Evolutionary conservation across 2,888 invertebrate genomes (phyloP).

Genomic region (Cerceris ruficornis): DNA sequence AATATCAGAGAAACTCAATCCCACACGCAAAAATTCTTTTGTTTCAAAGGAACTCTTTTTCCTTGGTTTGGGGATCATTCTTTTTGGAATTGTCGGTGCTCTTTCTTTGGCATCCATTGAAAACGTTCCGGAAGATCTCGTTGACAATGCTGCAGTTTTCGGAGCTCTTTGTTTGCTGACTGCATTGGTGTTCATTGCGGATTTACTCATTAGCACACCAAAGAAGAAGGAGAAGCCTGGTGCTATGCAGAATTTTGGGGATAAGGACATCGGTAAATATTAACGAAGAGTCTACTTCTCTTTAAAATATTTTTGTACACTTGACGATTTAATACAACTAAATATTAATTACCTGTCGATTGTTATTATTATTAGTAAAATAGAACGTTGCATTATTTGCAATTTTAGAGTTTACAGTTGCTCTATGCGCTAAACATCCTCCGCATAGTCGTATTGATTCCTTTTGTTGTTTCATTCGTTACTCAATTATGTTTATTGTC

Average conservation of each 20-base stretch:
- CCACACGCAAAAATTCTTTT: not conserved
- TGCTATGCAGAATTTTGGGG: constrained; percentile 65
- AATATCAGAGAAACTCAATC: no score
- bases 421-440: not conserved
- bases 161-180: constrained; percentile 87
- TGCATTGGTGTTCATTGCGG: constrained; percentile 87
- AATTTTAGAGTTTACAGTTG: no score
- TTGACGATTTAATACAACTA: not conserved
- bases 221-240: constrained; percentile 68
- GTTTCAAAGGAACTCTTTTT: constrained; percentile 86
- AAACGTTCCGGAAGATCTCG: constrained; percentile 86
- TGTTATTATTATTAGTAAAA: no score
- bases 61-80: constrained; percentile 87
- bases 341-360: no score
- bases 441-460: not conserved
- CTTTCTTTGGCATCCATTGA: constrained; percentile 88
- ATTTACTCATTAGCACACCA: constrained; percentile 82
- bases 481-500: not conserved
- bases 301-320: not conserved
- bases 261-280: constrained; percentile 74
- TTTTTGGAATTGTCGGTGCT: constrained; percentile 87
- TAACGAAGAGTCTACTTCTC: not conserved
- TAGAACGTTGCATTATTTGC: no score
- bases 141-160: constrained; percentile 88
- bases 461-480: constrained; percentile 1